Evolutionary conservation across 2,888 invertebrate genomes (phyloP).

Genomic region (Thecocarcelia acutangulata): DNA sequence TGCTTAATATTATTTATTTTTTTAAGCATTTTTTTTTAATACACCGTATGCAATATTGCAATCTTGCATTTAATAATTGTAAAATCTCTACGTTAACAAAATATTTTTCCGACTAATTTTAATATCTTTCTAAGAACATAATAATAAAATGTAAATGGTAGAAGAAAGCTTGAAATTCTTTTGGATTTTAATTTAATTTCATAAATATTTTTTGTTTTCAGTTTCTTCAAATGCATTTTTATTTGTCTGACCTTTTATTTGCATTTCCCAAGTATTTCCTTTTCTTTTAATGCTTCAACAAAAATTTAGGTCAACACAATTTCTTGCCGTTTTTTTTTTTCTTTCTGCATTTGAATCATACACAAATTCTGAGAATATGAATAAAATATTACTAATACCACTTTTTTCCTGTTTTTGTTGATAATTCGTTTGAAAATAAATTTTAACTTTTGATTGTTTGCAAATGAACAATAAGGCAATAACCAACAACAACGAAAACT

Average conservation of each 20-base stretch:
- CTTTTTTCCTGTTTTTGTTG: constrained; percentile 6
- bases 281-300: not conserved
- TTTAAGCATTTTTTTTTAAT: too few relatives aligned
- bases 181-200: too few relatives aligned
- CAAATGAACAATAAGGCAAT: constrained; percentile 28
- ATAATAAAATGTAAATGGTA: too few relatives aligned
- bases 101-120: too few relatives aligned
- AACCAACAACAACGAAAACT: constrained; percentile 13
- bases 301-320: constrained; percentile 41
- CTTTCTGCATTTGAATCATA: constrained; percentile 25
- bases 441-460: constrained; percentile 52
- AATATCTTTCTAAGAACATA: too few relatives aligned
- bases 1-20: too few relatives aligned
- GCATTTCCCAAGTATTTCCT: constrained; percentile 11
- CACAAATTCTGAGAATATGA: constrained; percentile 55
- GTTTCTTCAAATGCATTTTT: not conserved
- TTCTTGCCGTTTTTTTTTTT: constrained; percentile 5
- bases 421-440: constrained; percentile 43
- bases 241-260: constrained; percentile 17
- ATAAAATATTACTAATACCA: constrained; percentile 16
- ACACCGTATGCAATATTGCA: too few relatives aligned
- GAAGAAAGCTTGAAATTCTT: too few relatives aligned
- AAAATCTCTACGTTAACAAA: not conserved
- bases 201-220: too few relatives aligned
- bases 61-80: too few relatives aligned